phyloP scores from a whole-genome alignment of 2,888 invertebrate genomes.

The Buathra laborator region DNA sequence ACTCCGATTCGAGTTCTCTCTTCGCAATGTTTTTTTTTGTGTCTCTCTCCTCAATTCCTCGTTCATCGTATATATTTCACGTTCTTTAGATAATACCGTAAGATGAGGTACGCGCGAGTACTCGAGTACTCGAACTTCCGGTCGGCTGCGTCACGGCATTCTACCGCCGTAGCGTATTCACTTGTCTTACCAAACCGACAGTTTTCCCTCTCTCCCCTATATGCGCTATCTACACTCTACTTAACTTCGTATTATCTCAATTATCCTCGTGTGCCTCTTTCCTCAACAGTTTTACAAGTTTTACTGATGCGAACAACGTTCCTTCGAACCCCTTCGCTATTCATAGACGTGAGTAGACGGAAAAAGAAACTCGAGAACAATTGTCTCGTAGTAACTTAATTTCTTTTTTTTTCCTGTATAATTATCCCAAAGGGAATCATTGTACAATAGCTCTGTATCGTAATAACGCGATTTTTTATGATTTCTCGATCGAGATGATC shows the following conservation, averaged over 20 bases:
- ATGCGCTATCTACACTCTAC: constrained; percentile 38
- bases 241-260: constrained; percentile 43
- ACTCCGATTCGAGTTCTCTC: constrained; percentile 11
- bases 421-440: no score
- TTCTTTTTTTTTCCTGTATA: background rate
- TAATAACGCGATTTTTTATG: background rate
- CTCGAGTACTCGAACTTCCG: constrained; percentile 29
- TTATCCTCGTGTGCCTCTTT: constrained; percentile 24
- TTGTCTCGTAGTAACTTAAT: background rate
- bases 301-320: constrained; percentile 7
- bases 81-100: constrained; percentile 32
- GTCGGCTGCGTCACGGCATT: constrained; percentile 46
- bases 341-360: constrained; percentile 6
- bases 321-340: background rate
- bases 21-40: constrained; percentile 11
- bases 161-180: constrained; percentile 8
- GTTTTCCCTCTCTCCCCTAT: background rate
- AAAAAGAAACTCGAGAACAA: background rate
- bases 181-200: constrained; percentile 29
- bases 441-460: background rate
- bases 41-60: constrained; percentile 9
- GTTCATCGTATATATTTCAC: background rate
- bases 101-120: constrained; percentile 16
- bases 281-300: constrained; percentile 6
- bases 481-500: background rate